Conservation (phyloP, 2,113 vertebrate species). For the Chamaea fasciata region DNA sequence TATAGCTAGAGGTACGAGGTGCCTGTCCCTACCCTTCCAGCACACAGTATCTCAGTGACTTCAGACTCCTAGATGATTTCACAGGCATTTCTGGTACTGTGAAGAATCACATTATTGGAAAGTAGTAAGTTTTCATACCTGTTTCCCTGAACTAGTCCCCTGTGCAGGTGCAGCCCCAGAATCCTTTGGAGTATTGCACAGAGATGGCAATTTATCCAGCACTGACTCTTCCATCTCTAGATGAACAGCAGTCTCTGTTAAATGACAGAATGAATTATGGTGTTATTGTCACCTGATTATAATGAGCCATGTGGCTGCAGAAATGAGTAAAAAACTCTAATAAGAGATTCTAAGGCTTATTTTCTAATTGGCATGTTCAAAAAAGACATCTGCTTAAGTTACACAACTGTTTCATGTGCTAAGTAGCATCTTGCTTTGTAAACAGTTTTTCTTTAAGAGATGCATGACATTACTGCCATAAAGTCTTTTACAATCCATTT, state of each 20-base stretch:
- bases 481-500: background rate
- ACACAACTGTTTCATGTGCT: background rate
- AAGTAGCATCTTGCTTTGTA: background rate
- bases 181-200: conserved; percentile 47
- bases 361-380: background rate
- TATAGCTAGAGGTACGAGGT: background rate
- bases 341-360: background rate
- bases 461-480: background rate
- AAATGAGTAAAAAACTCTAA: background rate
- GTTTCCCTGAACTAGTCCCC: conserved; percentile 34
- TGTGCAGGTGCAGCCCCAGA: conserved; percentile 30
- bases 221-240: conserved; percentile 67
- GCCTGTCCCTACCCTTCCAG: background rate
- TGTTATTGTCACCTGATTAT: background rate
- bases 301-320: background rate
- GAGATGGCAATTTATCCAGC: conserved; percentile 2
- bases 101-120: background rate
- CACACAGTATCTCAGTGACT: background rate
- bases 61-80: background rate
- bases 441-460: background rate
- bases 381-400: background rate
- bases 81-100: background rate
- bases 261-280: background rate
- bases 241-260: background rate
- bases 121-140: conserved; percentile 1